These are phyloP conservation scores for Agrochola lota DNA, from an alignment of 2,888 invertebrate genomes.

Conservation along the genomic window DNA sequence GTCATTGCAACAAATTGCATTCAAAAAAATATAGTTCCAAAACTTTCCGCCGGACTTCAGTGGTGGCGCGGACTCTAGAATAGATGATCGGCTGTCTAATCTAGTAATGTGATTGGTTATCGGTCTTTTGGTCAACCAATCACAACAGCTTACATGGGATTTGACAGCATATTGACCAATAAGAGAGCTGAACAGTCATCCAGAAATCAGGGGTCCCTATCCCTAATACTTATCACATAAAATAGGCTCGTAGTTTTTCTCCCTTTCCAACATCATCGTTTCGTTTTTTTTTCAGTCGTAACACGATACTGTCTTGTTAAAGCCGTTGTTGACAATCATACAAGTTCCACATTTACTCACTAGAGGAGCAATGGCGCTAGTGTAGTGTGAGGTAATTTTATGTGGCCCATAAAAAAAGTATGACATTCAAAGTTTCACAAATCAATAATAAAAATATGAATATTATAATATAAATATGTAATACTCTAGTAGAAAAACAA, in stretches of 20 bases:
- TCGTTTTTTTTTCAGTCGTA: conserved; percentile 9
- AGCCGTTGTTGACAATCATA: conserved; percentile 57
- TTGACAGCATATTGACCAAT: conserved; percentile 8
- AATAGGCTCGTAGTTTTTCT: conserved; percentile 28
- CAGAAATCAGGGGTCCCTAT: background rate
- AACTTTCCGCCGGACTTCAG: no score
- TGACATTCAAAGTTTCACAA: background rate
- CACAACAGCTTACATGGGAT: background rate
- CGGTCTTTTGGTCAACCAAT: background rate
- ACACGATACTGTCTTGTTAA: conserved; percentile 55
- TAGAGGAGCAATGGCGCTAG: conserved; percentile 39
- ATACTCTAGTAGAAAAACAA: background rate
- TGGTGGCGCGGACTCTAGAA: no score
- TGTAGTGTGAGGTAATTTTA: conserved; percentile 8
- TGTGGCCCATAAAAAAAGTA: background rate
- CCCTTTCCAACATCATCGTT: background rate
- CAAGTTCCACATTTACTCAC: conserved; percentile 50
- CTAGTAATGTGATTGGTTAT: background rate
- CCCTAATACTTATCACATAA: background rate
- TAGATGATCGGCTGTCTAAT: background rate
- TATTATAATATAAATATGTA: background rate
- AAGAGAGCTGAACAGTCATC: background rate
- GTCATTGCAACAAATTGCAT: no score
- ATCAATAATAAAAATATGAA: background rate
- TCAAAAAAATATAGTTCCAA: no score